Conservation (phyloP, 2,797 vertebrate genomes). For the Phoxinus dragarum region DNA sequence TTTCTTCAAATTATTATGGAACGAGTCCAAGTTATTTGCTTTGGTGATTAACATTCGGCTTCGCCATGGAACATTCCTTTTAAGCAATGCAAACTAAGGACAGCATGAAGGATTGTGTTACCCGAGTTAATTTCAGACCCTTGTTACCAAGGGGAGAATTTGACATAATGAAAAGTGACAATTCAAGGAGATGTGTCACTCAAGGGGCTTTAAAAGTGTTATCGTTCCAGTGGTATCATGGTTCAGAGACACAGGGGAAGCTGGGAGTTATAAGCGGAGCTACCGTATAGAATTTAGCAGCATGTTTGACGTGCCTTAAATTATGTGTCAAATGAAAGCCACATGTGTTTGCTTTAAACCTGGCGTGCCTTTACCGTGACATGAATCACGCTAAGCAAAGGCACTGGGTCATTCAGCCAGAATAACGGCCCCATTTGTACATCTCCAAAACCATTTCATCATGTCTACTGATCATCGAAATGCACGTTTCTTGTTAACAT, state of each 20-base stretch:
- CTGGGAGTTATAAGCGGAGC: conserved; percentile 21
- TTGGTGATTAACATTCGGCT: background rate
- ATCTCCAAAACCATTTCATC: conserved; percentile 3
- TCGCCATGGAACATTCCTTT: conserved; percentile 3
- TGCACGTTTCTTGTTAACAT: background rate
- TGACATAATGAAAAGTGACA: conserved; percentile 29
- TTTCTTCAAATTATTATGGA: background rate
- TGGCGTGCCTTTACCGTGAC: conserved; percentile 6
- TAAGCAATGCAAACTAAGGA: background rate
- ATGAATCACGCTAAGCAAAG: conserved; percentile 21
- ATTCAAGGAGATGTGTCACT: conserved; percentile 38
- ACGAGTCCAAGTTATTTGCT: too few species aligned
- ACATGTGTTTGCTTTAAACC: conserved; percentile 49
- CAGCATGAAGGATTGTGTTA: conserved; percentile 25
- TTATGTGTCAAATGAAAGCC: conserved; percentile 52
- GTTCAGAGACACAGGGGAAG: conserved; percentile 25
- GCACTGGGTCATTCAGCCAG: conserved; percentile 46
- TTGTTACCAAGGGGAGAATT: conserved; percentile 30
- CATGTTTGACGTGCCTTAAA: conserved; percentile 56
- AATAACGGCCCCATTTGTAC: conserved; percentile 33
- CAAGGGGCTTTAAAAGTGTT: conserved; percentile 27
- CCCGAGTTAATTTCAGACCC: conserved; percentile 16
- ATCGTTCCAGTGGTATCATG: conserved; percentile 32
- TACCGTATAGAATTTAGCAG: conserved; percentile 50
- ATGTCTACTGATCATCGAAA: background rate